phyloP scores from a whole-genome alignment of 2,888 invertebrate species.

The Thyatira batis region DNA sequence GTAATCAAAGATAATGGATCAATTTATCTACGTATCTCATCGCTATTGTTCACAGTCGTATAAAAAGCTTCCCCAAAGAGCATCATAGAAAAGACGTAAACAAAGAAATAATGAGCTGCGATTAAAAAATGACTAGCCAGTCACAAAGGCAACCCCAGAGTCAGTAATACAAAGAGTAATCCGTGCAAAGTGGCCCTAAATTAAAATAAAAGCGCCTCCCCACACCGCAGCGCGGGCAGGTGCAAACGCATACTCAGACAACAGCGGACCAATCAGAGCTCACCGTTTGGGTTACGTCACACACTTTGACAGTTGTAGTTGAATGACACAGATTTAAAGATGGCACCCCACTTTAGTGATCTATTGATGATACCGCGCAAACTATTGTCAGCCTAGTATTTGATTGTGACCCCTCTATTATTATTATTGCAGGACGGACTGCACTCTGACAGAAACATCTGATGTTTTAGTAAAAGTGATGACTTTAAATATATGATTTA shows the following conservation, averaged over 20 bases:
- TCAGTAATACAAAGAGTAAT: constrained; percentile 79
- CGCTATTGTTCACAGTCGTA: not conserved
- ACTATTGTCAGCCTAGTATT: not conserved
- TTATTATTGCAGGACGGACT: not conserved
- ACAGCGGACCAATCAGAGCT: constrained; percentile 51
- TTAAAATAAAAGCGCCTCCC: constrained; percentile 59
- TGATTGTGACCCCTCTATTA: not conserved
- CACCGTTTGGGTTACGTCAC: constrained; percentile 40
- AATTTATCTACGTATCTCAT: not conserved
- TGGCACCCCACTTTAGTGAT: constrained; percentile 55
- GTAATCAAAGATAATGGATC: too few species aligned
- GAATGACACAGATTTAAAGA: constrained; percentile 66
- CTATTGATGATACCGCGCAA: constrained; percentile 15
- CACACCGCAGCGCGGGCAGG: constrained; percentile 36
- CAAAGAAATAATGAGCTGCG: constrained; percentile 55
- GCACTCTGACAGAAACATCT: too few species aligned
- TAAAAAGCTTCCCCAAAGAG: not conserved
- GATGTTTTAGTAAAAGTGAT: too few species aligned
- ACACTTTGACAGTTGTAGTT: constrained; percentile 50
- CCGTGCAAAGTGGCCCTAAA: constrained; percentile 74
- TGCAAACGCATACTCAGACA: constrained; percentile 21
- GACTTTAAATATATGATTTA: too few species aligned
- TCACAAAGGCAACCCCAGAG: constrained; percentile 73
- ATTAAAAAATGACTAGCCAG: constrained; percentile 70
- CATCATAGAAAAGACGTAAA: constrained; percentile 17